Evolutionary conservation across 2,113 vertebrate species (phyloP), one percentile per base, ranked within the genome.

Genomic region (Hypocryptadius cinnamomeus): DNA sequence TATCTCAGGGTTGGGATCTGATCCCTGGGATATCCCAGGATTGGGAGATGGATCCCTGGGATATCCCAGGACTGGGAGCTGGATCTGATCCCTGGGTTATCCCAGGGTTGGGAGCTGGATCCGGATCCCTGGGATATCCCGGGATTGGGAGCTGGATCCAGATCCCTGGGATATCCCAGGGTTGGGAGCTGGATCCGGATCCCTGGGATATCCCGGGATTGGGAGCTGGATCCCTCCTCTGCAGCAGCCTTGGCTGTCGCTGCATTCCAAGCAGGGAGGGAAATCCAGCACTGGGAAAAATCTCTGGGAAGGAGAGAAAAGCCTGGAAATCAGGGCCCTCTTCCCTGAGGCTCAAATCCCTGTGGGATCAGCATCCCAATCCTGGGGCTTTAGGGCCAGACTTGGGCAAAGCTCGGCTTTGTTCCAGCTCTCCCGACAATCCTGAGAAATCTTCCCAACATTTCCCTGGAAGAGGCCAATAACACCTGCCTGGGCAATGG

Each of bases 321-420:
- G 18, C 4, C 28, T 24, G 56, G 54, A 25, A 72, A 42, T 13
- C 2, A 1, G 11, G 5, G 1, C 3, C 2, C 12, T 2, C 0
- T 3, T 20, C 74, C 21, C 4, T 9, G 31, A 17, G 50, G 24
- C n/a, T 30, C 37, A 50, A 13, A 60, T 15, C 39, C 18, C 0
- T 4, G 15, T 0, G 1, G 51, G 51, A 18, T 51, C 66, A 45
- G 24, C 30, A 22, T 35, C 68, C 37, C 37, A 17, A 1, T 15
- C 35, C 33, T 3, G 25, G 7, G 25, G 3, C 54, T 70, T 14
- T 8, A 2, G 27, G 33, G 56, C 30, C 0, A 57, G 63, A 0
- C 3, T 1, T 7, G 53, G 30, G 27, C 23, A 15, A 81, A n/a
- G 31, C 17, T 88, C 11, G 6, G 44, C 30, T 79, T 15, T 48